Base-by-base conservation (phyloP, 2,113 vertebrate genomes). In the Dolichallabes microphthalmus region DNA sequence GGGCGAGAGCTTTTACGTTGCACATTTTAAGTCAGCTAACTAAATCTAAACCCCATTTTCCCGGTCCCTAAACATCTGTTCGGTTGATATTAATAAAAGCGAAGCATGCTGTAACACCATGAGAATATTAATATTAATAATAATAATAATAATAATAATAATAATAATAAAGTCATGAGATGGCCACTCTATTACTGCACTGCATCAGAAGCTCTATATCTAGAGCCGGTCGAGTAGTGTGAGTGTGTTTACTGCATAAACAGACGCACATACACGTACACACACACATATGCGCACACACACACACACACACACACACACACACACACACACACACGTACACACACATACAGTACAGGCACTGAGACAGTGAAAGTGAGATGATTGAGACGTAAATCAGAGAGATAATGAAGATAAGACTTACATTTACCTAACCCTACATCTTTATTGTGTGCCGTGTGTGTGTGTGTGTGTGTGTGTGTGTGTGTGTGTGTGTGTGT, bases 211-310 rank as follows among this genome's bases (percentile, higher is more conserved):
- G 52, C 75, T 32, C 57, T 77, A 55, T 30, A 55, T 55, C n/a
- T 57, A 2, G 4, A 52, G 10, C 27, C 20, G 25, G 20, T 12
- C 50, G 8, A 55, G 27, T 14, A 53, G 73, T 17, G 6, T 53
- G 35, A 64, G 12, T 19, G 6, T 81, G 61, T 81, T 66, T 81
- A 20, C 39, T 52, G 80, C 61, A 81, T 66, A 66, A 63, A 81
- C 39, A 52, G 14, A 32, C 7, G 19, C 64, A 45, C 4, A 69
- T 13, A 27, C 61, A 68, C 8, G 52, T 5, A 8, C 69, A 75
- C 32, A 39, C 66, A 69, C 27, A 68, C 64, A 64, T n/a, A 64
- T 45, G 52, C 45, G 32, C 10, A 58, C 45, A 39, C 7, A 53
- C 9, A n/a, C 35, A 76, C 6, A 58, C 13, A 20, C 52, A 76